phyloP scores from a whole-genome alignment of 2,888 invertebrate genomes.

The Andrena marginata region DNA sequence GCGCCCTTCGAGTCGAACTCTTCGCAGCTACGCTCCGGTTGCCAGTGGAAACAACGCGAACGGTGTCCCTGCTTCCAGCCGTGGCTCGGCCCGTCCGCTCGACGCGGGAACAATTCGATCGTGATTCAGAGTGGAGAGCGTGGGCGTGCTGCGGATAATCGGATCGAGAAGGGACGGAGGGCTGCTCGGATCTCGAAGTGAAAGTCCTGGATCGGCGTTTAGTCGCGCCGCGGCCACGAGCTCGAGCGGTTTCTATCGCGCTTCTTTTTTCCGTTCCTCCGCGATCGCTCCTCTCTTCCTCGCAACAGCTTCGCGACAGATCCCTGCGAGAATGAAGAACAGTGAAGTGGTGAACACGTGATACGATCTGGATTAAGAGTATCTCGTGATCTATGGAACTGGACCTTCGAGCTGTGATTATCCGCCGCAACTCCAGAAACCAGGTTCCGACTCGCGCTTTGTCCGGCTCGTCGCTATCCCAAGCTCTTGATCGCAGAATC shows the following conservation, averaged over 20 bases:
- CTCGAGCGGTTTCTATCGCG: slow-evolving; percentile 18
- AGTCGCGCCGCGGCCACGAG: slow-evolving; percentile 58
- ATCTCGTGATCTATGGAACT: slow-evolving; percentile 7
- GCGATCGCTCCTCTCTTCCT: too few species aligned
- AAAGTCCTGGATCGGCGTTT: slow-evolving; percentile 65
- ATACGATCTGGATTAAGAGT: slow-evolving; percentile 37
- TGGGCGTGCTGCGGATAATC: slow-evolving; percentile 65
- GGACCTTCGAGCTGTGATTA: slow-evolving; percentile 24
- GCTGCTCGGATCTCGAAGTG: slow-evolving; percentile 64
- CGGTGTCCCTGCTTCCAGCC: neutral
- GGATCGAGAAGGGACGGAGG: slow-evolving; percentile 60
- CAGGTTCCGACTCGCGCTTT: neutral
- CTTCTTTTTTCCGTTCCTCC: neutral
- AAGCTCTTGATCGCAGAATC: neutral
- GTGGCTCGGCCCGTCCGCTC: slow-evolving; percentile 1
- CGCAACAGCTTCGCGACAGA: neutral
- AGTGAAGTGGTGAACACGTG: slow-evolving; percentile 40
- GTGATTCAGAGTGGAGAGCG: slow-evolving; percentile 65
- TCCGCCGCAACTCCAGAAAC: neutral
- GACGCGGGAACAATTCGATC: slow-evolving; percentile 50
- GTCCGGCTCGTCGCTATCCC: neutral
- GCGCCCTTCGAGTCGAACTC: neutral
- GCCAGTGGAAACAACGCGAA: neutral
- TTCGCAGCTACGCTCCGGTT: neutral
- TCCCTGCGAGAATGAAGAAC: slow-evolving; percentile 14